Base-by-base conservation (phyloP, 2,888 invertebrate genomes). In the Synergus itoensis region DNA sequence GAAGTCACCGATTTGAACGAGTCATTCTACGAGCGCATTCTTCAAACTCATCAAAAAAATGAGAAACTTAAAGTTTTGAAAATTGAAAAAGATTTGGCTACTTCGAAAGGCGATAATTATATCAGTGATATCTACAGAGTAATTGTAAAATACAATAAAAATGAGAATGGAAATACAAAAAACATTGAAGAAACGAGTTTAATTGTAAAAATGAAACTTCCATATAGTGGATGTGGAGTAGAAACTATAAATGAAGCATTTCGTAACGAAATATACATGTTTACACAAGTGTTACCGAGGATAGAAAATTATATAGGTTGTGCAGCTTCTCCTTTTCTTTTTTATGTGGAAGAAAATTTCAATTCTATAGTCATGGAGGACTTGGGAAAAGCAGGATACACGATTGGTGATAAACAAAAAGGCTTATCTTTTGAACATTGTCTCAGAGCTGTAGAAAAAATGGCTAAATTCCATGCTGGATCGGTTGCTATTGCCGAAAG, bases 391-490 rank as follows among this genome's bases (percentile, higher is more conserved):
- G 45, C 77, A 7, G 84, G 84, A 57, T 89, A 85, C 41, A 4
- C 7, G 4, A 83, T 80, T 12, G 87, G 85, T 78, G 57, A 87
- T 82, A 86, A 85, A 40, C 84, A 83, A 64, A 45, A 48, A 7
- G 89, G 89, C 18, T 76, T 89, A 3, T 64, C 86, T 0, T 64
- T 83, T 7, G 75, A 76, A 18, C 86, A 89, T 11, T 82, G 84
- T 8, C 14, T 78, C 0, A 69, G 86, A 77, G 81, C 82, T 0
- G 79, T 89, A 0, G 75, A 85, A 62, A 81, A 76, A 5, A 36
- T 89, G n/a, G 89, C 89, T 9, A 85, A 79, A 45, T 82, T 86
- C 48, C 89, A 89, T 78, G 89, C 88, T 5, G 88, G 85, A 1
- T 87, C 88, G 0, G 84, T 89, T 9, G 84, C 84, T 8, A 21